phyloP scores from a whole-genome alignment of 2,797 vertebrate genomes.

The Morus bassanus region DNA sequence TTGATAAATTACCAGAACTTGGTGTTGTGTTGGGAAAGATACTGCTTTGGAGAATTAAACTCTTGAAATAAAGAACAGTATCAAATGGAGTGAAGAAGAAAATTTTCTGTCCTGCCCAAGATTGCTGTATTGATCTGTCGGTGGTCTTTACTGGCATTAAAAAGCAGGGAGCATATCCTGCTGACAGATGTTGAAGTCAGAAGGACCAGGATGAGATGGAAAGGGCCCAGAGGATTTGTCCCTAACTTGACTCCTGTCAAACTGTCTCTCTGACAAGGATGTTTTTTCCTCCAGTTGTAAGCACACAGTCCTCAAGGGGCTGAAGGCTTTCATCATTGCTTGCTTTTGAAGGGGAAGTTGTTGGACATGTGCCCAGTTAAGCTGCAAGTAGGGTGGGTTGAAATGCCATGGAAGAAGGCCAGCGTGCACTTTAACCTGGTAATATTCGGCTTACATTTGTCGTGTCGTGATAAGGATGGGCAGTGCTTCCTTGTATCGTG shows the following conservation, averaged over 20 bases:
- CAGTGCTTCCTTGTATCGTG: background rate
- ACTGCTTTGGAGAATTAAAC: background rate
- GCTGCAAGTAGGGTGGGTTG: slow-evolving; percentile 31
- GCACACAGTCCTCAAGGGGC: slow-evolving; percentile 59
- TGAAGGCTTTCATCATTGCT: slow-evolving; percentile 74
- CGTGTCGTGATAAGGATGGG: slow-evolving; percentile 43
- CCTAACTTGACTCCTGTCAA: slow-evolving; percentile 81
- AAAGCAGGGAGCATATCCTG: slow-evolving; percentile 28
- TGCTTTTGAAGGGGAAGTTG: slow-evolving; percentile 80
- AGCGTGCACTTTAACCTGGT: slow-evolving; percentile 70
- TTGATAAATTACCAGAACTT: background rate
- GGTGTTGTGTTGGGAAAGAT: background rate
- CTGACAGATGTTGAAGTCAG: slow-evolving; percentile 46
- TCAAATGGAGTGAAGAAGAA: background rate
- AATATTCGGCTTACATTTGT: slow-evolving; percentile 37
- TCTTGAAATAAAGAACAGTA: background rate
- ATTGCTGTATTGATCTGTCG: background rate
- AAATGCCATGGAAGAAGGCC: slow-evolving; percentile 70
- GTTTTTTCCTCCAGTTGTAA: slow-evolving; percentile 82
- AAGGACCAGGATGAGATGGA: slow-evolving; percentile 46
- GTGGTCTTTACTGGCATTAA: background rate
- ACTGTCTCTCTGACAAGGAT: slow-evolving; percentile 74
- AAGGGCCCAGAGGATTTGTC: slow-evolving; percentile 69
- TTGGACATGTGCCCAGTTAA: slow-evolving; percentile 66
- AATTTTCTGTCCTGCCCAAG: background rate